Base-by-base conservation (phyloP, 2,113 vertebrate genomes). In the Ailurus styani region DNA sequence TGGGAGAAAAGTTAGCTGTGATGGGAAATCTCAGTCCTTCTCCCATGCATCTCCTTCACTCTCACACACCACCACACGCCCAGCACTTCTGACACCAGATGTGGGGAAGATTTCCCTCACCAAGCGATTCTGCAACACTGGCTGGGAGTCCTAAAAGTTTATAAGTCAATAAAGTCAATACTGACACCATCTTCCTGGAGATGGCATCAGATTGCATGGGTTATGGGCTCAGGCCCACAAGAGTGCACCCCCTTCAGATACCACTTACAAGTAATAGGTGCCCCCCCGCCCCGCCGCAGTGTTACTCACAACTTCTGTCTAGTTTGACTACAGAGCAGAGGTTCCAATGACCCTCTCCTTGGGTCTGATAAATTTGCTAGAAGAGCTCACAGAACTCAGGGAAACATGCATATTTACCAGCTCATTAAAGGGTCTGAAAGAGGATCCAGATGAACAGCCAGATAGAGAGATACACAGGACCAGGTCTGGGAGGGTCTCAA, bases 231-330 rank as follows among this genome's bases (percentile, higher is more conserved):
- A 78, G 75, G 18, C 18, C 17, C 47, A n/a, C 47, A 78, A 34
- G 47, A 78, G 8, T 47, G 31, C 10, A 31, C 75, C 75, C 5
- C 11, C 31, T n/a, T 52, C 18, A 52, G 75, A 52, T 21, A 29
- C 17, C 75, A 78, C 9, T 50, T 50, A 21, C 5, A 13, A 78
- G 47, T 78, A 78, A 21, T n/a, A 78, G 47, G 75, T 13, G 9
- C 75, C 31, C 47, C 2, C 31, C 47, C 0, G 9, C 75, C 31
- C 47, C 2, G 17, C 47, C 0, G 5, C 47, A 52, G 31, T 11
- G 18, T 78, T 78, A 52, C 75, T 31, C 18, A 78, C 31, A 78
- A n/a, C 75, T 78, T 52, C 31, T 21, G 31, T 78, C 75, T 31
- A 50, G 34, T 34, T 21, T 78, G 47, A n/a, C 75, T 21, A 78